phyloP scores from a whole-genome alignment of 2,888 invertebrate species.

The Melikaiella ostensackeni region DNA sequence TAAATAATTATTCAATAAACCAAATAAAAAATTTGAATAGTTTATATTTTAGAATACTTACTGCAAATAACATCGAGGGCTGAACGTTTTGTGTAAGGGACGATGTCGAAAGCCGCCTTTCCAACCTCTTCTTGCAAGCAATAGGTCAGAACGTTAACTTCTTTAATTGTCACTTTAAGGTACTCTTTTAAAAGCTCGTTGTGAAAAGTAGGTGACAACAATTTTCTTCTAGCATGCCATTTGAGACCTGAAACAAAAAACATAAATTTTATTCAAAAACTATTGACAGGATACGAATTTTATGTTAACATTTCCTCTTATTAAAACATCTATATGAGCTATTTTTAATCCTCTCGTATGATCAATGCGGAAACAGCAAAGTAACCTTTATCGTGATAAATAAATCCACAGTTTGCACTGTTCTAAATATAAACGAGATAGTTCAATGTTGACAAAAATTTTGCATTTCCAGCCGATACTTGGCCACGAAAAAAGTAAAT shows the following conservation, averaged over 20 bases:
- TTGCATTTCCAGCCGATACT: background rate
- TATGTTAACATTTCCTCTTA: no score
- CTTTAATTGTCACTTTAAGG: slow-evolving; percentile 60
- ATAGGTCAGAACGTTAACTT: slow-evolving; percentile 65
- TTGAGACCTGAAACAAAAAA: slow-evolving; percentile 62
- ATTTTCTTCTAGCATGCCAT: slow-evolving; percentile 72
- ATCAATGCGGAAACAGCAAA: background rate
- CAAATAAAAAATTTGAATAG: no score
- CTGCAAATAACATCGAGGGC: slow-evolving; percentile 74
- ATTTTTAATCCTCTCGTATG: background rate
- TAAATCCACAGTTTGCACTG: background rate
- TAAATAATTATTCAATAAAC: background rate
- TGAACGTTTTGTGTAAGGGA: slow-evolving; percentile 72
- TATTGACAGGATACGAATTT: background rate
- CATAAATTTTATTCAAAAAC: no score
- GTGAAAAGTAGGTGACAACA: slow-evolving; percentile 74
- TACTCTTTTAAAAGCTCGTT: slow-evolving; percentile 68
- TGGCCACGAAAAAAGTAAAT: slow-evolving; percentile 2
- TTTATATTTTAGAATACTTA: slow-evolving; percentile 54
- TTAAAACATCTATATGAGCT: background rate
- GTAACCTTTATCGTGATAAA: background rate
- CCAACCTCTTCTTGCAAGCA: slow-evolving; percentile 66
- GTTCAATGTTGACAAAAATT: slow-evolving; percentile 2
- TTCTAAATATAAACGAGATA: background rate
- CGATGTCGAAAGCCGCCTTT: slow-evolving; percentile 68